Evolutionary conservation across 1,140 invertebrate species (phyloP), one percentile per base, ranked within the genome.

Genomic region (Drosophila kanapiae): DNA sequence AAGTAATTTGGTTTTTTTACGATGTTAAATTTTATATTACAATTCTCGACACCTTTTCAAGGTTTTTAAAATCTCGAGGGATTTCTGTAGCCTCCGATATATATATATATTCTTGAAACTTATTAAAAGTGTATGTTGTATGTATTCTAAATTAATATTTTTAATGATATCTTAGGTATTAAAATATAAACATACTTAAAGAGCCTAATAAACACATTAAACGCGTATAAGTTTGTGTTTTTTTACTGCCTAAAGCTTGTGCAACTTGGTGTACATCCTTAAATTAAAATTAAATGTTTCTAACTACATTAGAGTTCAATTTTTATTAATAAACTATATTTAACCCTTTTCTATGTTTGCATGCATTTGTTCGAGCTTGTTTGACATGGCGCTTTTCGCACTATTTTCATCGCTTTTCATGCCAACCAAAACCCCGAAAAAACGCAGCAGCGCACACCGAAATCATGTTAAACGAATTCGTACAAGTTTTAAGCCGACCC

Each of bases 401-500:
- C 53, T 35, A n/a, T 27, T 56, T 27, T 35, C 33, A 23, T 9
- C 61, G 67, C 75, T 76, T 60, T 76, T 56, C 31, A 29, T 16
- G 51, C 40, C 16, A 43, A 63, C 23, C 23, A 23, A 23, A 23
- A 23, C 53, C 53, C 60, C 72, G 27, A 77, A 77, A 75, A 70
- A 68, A 68, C 38, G n/a, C 63, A 70, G 40, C 48, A 31, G 62
- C 40, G 63, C 69, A 57, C 38, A 42, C 60, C 38, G 29, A 82
- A 86, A 86, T 87, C 83, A 86, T 86, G 83, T 79, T 64, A 61
- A 69, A 42, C 45, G 85, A 88, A 88, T 67, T 72, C 85, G 18
- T 90, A 88, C 86, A 88, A 88, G 85, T 88, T 88, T 76, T 78
- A 87, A 87, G 72, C 80, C 63, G 45, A 49, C 37, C 63, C 54